Evolutionary conservation across 2,113 vertebrate genomes (phyloP).

Genomic region (Tonatia bakeri): DNA sequence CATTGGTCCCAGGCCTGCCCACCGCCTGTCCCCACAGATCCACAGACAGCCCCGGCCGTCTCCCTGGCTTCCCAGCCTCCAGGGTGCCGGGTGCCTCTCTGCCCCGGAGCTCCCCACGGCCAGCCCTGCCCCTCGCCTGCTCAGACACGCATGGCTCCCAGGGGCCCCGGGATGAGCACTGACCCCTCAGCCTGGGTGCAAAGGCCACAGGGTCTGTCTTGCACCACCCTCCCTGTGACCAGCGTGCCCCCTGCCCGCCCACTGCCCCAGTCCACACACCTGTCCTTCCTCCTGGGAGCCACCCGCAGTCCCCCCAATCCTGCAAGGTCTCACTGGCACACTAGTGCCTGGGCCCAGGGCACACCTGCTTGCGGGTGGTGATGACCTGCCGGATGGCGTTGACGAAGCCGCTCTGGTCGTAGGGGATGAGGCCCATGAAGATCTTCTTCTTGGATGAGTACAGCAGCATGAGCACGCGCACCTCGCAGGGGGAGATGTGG

Average conservation of each 20-base stretch:
- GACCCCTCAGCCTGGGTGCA: not conserved
- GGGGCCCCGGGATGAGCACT: accelerated
- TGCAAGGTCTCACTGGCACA: accelerated
- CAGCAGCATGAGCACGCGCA: conserved; percentile 93
- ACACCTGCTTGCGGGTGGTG: conserved; percentile 94
- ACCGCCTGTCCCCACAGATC: conserved; percentile 42
- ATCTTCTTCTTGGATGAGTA: conserved; percentile 96
- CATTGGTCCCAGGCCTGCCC: conserved; percentile 7
- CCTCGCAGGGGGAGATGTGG: conserved; percentile 94
- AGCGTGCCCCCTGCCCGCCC: accelerated
- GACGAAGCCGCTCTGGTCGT: conserved; percentile 96
- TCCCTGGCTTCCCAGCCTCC: not conserved
- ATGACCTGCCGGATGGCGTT: conserved; percentile 96
- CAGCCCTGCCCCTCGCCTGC: not conserved
- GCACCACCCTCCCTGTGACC: accelerated
- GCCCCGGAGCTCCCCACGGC: not conserved
- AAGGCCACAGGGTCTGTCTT: not conserved
- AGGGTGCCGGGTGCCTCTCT: not conserved
- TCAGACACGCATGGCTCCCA: not conserved
- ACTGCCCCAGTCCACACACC: accelerated
- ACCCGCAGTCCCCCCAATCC: accelerated
- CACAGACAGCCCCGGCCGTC: not conserved
- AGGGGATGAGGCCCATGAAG: conserved; percentile 97
- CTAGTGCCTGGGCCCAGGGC: accelerated
- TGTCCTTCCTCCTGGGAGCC: accelerated